Evolutionary conservation across 2,797 vertebrate species (phyloP), one percentile per base, ranked within the genome.

Genomic region (Crypturellus tataupa): DNA sequence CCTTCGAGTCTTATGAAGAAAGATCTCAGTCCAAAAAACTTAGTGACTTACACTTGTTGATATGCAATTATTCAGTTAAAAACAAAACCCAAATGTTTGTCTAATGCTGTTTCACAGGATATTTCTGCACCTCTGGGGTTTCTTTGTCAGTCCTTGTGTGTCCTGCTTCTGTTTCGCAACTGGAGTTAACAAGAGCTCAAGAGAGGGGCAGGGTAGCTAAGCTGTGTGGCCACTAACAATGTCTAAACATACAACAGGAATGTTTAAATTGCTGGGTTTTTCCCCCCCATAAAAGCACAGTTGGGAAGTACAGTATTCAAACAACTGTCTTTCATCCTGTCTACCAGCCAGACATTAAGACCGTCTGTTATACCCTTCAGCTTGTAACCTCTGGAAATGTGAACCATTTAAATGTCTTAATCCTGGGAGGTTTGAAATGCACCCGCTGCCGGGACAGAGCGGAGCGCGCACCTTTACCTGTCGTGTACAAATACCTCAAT

Each of bases 41-140:
- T 69, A 5, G 78, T 69, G 77, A 60, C 69, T 86, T 75, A 39
- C 62, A 27, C 49, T 58, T 69, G 76, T 39, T 89, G 81, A 85
- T 94, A 84, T 95, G 75, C 68, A 13, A 79, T 90, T 69, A 68
- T 65, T 69, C 53, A 75, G 11, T 80, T 58, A 31, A 69, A 94
- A 90, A 95, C 27, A 55, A 17, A 31, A 17, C 27, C 53, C 78
- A 93, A 35, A 6, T 72, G 79, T 94, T 68, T 90, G 49, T 62
- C 78, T 82, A 15, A 63, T 83, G 79, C 90, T 91, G 81, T 89
- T 79, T 80, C 39, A 63, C 40, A 91, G 87, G 88, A 80, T 89
- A 20, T 91, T 95, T 78, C 87, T 93, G 75, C 85, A 25, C 77
- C 75, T 25, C 84, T 85, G 93, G 65, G 83, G 93, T 94, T 88